Evolutionary conservation across 2,888 invertebrate genomes (phyloP).

Genomic region (Ophioninae sp.): DNA sequence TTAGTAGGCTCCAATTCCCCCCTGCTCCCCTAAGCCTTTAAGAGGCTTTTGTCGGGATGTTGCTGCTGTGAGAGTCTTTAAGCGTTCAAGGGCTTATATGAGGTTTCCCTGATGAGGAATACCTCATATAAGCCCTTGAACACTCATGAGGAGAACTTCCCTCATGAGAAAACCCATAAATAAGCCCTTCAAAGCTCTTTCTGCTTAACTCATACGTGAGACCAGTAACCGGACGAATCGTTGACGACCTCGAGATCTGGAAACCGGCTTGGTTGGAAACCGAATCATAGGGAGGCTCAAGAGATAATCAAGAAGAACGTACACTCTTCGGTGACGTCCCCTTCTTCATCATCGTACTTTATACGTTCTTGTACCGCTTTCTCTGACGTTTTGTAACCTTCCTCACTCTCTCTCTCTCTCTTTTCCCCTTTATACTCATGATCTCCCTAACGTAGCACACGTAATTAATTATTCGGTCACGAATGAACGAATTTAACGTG

Average conservation of each 20-base stretch:
- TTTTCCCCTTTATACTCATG: neutral
- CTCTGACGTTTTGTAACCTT: slow-evolving; percentile 11
- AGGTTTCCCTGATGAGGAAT: too few species aligned
- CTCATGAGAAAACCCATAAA: neutral
- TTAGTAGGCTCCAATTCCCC: too few species aligned
- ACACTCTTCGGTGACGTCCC: slow-evolving; percentile 18
- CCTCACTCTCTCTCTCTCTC: neutral
- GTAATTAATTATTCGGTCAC: slow-evolving; percentile 48
- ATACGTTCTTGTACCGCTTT: slow-evolving; percentile 38
- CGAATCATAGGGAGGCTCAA: slow-evolving; percentile 35
- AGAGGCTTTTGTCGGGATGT: too few species aligned
- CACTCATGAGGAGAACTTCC: too few species aligned
- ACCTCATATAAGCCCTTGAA: too few species aligned
- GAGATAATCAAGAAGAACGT: neutral
- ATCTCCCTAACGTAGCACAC: neutral
- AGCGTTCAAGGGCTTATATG: too few species aligned
- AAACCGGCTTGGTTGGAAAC: slow-evolving; percentile 49
- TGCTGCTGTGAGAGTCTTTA: too few species aligned
- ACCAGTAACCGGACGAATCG: slow-evolving; percentile 55
- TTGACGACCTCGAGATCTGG: slow-evolving; percentile 55
- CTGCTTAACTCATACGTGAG: slow-evolving; percentile 3
- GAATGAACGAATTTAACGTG: slow-evolving; percentile 47
- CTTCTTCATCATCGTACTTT: slow-evolving; percentile 31
- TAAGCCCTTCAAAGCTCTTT: too few species aligned
- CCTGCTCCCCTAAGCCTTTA: too few species aligned